Base-by-base conservation (phyloP, 2,113 vertebrate species). In the Etia nguti region DNA sequence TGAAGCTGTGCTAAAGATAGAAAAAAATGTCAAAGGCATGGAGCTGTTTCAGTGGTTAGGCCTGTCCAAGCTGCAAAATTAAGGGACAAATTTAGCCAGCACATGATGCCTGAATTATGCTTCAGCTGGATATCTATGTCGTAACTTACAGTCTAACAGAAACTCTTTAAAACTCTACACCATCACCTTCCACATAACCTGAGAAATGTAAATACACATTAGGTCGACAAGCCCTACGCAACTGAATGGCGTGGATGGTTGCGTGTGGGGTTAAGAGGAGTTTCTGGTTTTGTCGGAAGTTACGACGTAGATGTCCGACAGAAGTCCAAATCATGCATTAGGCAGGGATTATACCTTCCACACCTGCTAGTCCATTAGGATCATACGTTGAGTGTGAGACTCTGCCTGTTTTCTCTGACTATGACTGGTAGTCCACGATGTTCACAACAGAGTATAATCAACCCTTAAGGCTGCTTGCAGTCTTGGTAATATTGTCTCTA, bases 321-420 rank as follows among this genome's bases (percentile, higher is more conserved):
- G 38, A 34, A 65, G 60, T 65, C 60, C 38, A 38, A 22, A 65
- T 65, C 60, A 38, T 65, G 60, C 60, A 13, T 1, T 38, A 65
- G 10, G 6, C 60, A 38, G 20, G 60, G 60, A 65, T 38, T 65
- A 38, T 65, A 65, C 18, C n/a, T 38, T 65, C 34, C 60, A 65
- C 2, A 20, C 60, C 31, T 65, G 18, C 60, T 65, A 36, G 31
- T 65, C 34, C 34, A 38, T 65, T n/a, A 1, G 34, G 20, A 34
- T 65, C 4, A 0, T 65, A 65, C 2, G 2, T 4, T 38, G 1
- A 65, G 60, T 13, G 0, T 65, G 10, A 65, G 6, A 0, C 18
- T 20, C 60, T 65, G 12, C 20, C 60, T 65, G 1, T 8, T 65
- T 65, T 65, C 60, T 65, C 60, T 65, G 31, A 12, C 31, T 65